Evolutionary conservation across 2,888 invertebrate genomes (phyloP).

Genomic region (Drosophila colorata): DNA sequence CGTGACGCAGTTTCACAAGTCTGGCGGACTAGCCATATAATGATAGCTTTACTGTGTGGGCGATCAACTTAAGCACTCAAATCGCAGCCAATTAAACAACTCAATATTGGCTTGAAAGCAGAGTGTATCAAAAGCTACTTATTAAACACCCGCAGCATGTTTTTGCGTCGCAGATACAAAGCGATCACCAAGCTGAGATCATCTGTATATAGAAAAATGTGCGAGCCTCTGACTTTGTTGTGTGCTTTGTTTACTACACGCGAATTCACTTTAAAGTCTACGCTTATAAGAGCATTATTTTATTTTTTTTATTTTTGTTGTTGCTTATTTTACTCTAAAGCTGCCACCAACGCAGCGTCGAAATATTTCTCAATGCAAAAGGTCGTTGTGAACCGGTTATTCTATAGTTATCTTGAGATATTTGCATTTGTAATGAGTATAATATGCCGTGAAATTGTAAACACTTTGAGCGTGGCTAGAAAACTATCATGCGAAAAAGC

Average conservation of each 20-base stretch:
- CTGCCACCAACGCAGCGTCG: conserved; percentile 70
- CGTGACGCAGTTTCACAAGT: conserved; percentile 41
- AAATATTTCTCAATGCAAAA: conserved; percentile 73
- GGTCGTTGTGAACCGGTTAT: conserved; percentile 74
- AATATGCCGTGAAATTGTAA: conserved; percentile 77
- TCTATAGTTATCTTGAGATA: conserved; percentile 38
- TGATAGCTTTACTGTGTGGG: conserved; percentile 52
- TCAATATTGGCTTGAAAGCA: conserved; percentile 57
- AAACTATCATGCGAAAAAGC: conserved; percentile 28
- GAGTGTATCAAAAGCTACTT: conserved; percentile 59
- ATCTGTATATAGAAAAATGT: conserved; percentile 49
- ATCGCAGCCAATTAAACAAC: conserved; percentile 47
- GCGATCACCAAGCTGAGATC: conserved; percentile 60
- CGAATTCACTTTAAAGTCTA: conserved; percentile 32
- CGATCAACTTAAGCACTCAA: conserved; percentile 39
- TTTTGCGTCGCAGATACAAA: conserved; percentile 63
- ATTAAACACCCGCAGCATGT: conserved; percentile 44
- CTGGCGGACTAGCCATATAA: conserved; percentile 16
- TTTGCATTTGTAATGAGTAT: conserved; percentile 75
- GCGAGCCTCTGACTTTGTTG: conserved; percentile 16
- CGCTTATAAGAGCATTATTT: conserved; percentile 19
- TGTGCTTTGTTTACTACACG: conserved; percentile 39
- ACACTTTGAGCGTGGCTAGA: conserved; percentile 50
- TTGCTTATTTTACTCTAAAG: conserved; percentile 38
- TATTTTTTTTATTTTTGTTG: conserved; percentile 34